Base-by-base conservation (phyloP, 2,888 invertebrate genomes). In the Drosophila koepferae region DNA sequence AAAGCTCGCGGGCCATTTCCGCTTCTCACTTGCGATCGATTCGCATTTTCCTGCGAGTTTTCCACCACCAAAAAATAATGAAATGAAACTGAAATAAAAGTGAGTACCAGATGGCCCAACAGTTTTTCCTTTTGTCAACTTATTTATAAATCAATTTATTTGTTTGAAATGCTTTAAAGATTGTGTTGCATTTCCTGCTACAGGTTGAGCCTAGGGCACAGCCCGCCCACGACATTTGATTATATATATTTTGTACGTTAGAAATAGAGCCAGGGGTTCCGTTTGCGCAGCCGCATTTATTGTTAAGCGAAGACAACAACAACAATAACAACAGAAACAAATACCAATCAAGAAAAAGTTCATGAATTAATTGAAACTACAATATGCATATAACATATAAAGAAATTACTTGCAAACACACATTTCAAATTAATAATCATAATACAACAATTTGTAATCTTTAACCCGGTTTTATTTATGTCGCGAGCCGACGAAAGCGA, bases 251-350 rank as follows among this genome's bases (percentile, higher is more conserved):
- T 36, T n/a, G 7, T 51, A 51, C 2, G 36, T 14, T 51, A 51
- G 18, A 4, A 71, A 53, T 63, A 54, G 72, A 71, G 56, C 87
- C 74, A 48, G 41, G 82, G 86, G 82, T 79, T 80, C 82, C 51
- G 49, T 65, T 72, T 66, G 67, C 73, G 81, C 72, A 77, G 68
- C 64, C 72, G 85, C 89, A 89, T 84, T 89, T 89, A 87, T 73
- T 87, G 71, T 71, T 83, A 74, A 69, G 66, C 60, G 40, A 40
- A 16, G 12, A 41, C 40, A 60, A 31, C 28, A 60, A 40, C n/a
- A 38, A 53, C 10, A 12, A 36, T 2, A 49, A 63, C 10, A 82
- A 48, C 18, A 74, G 53, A 56, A 48, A 58, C 12, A 2, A 38
- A 44, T 63, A 12, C 41, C 16, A 71, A 53, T n/a, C 16, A 16